These are phyloP conservation scores for Pygocentrus nattereri DNA, from an alignment of 2,797 vertebrate species.

Conservation along the genomic window DNA sequence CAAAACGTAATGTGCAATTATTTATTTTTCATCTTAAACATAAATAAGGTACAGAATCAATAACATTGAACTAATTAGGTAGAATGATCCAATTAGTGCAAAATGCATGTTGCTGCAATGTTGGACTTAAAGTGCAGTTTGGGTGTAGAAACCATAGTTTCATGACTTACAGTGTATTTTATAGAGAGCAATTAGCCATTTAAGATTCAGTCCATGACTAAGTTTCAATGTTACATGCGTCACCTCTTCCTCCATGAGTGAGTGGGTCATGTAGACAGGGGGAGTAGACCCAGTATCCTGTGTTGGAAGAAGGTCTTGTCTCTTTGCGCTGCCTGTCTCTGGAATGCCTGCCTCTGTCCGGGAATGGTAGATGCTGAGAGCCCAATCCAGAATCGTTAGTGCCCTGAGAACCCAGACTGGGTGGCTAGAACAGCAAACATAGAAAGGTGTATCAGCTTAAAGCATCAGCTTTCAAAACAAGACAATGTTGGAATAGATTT, in stretches of 20 bases:
- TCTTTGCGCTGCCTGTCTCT: conserved; percentile 58
- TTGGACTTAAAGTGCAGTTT: neutral
- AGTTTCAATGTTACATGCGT: neutral
- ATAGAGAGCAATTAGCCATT: neutral
- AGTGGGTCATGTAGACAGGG: conserved; percentile 67
- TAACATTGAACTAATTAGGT: too few relatives aligned
- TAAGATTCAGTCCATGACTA: neutral
- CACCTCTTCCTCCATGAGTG: conserved; percentile 67
- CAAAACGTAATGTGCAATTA: too few relatives aligned
- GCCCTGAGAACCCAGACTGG: conserved; percentile 82
- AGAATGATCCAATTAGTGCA: neutral
- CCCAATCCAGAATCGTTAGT: conserved; percentile 90
- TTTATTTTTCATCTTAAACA: too few relatives aligned
- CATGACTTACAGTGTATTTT: neutral
- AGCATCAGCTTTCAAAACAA: too few relatives aligned
- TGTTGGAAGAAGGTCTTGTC: conserved; percentile 61
- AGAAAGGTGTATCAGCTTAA: too few relatives aligned
- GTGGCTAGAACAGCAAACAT: conserved; percentile 51
- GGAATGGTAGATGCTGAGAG: conserved; percentile 76
- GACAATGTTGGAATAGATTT: neutral
- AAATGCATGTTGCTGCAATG: neutral
- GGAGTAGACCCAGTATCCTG: conserved; percentile 80
- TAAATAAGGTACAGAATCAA: too few relatives aligned
- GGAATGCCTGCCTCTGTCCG: conserved; percentile 62
- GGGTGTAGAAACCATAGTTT: neutral